phyloP scores from a whole-genome alignment of 2,113 vertebrate genomes.

The Leptocoma aspasia region DNA sequence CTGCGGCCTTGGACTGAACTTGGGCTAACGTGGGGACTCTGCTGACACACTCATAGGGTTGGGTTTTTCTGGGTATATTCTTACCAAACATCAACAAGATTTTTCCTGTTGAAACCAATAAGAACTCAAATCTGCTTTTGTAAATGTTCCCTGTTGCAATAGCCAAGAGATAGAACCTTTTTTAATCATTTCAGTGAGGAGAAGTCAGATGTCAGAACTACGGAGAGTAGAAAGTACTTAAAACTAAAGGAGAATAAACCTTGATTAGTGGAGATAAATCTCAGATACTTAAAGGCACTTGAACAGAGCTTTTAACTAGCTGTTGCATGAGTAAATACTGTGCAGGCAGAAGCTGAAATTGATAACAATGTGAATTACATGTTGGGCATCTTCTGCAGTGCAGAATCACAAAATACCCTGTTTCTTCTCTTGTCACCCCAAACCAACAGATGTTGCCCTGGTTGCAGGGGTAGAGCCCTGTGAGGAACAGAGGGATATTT shows the following conservation, averaged over 20 bases:
- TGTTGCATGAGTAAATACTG: not conserved
- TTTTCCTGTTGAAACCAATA: not conserved
- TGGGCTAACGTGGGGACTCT: rapidly evolving
- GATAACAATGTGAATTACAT: not conserved
- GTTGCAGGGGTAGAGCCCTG: not conserved
- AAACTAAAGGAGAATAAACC: not conserved
- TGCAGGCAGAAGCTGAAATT: not conserved
- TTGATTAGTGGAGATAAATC: not conserved
- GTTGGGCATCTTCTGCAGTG: not conserved
- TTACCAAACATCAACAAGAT: not conserved
- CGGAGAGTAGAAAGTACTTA: not conserved
- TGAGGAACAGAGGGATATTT: not conserved
- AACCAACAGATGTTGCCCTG: not conserved
- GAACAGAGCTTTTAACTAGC: not conserved
- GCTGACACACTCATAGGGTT: not conserved
- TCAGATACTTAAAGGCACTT: not conserved
- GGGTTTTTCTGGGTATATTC: not conserved
- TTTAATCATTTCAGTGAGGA: not conserved
- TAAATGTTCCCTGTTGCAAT: not conserved
- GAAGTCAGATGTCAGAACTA: not conserved
- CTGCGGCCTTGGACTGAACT: rapidly evolving
- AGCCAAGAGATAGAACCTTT: not conserved
- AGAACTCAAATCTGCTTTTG: not conserved
- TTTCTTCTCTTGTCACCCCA: not conserved
- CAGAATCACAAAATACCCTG: not conserved